Conservation (phyloP, 92 coral and sea anemone species). For the Meandrina meandrites region DNA sequence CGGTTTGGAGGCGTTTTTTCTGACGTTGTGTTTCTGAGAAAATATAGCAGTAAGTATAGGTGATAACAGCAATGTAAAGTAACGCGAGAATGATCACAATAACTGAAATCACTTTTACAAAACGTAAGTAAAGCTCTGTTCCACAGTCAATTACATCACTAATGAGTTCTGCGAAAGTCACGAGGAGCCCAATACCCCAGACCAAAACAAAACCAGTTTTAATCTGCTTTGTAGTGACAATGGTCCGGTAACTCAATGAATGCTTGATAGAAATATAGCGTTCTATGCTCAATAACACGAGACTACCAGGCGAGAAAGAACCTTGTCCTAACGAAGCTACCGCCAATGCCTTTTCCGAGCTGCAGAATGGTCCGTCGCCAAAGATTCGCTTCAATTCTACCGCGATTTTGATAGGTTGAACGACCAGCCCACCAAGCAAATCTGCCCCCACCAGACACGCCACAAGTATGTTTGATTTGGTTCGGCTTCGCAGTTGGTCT, state of each 20-base stretch:
- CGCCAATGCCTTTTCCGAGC: neutral
- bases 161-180: neutral
- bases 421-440: neutral
- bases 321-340: neutral
- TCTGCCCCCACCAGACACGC: neutral
- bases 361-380: neutral
- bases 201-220: neutral
- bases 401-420: neutral
- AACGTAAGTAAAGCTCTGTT: neutral
- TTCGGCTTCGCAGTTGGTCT: neutral
- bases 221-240: neutral
- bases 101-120: neutral
- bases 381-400: neutral
- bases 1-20: neutral
- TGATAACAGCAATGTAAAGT: neutral
- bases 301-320: neutral
- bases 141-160: neutral
- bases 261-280: neutral
- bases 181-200: neutral
- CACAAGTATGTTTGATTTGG: neutral
- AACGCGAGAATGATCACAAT: neutral
- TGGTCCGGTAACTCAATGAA: neutral
- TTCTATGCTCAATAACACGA: neutral
- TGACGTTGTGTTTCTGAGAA: conserved; percentile 15
- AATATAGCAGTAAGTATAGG: neutral